phyloP scores from a whole-genome alignment of 1,140 invertebrate genomes.

The Heliconius nattereri region DNA sequence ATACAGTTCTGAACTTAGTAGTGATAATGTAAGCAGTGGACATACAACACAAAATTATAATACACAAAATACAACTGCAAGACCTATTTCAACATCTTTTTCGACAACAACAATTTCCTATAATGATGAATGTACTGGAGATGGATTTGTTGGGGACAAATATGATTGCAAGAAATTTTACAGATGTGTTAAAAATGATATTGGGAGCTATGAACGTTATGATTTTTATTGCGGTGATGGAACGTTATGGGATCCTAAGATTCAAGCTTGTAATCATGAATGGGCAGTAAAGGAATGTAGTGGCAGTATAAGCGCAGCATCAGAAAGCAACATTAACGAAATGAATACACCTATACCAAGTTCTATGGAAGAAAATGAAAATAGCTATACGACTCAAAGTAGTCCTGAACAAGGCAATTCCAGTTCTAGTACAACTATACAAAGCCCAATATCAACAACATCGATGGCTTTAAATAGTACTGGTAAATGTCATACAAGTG shows the following conservation, averaged over 20 bases:
- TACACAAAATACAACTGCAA: conserved; percentile 29
- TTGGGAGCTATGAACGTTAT: conserved; percentile 82
- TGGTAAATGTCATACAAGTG: conserved; percentile 78
- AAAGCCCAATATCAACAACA: conserved; percentile 29
- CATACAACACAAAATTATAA: conserved; percentile 35
- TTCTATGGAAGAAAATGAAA: conserved; percentile 25
- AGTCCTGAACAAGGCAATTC: not conserved
- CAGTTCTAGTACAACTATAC: conserved; percentile 7
- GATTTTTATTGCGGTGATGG: conserved; percentile 85
- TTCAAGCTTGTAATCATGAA: conserved; percentile 84
- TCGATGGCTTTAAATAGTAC: not conserved
- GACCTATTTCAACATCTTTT: conserved; percentile 36
- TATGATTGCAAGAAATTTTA: conserved; percentile 86
- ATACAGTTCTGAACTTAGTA: not conserved
- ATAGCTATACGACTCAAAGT: not conserved
- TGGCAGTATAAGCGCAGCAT: conserved; percentile 12
- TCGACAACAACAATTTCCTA: conserved; percentile 21
- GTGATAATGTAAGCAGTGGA: conserved; percentile 30
- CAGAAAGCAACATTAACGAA: conserved; percentile 16
- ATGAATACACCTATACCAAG: conserved; percentile 14
- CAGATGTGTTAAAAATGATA: conserved; percentile 84
- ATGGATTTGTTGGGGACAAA: conserved; percentile 82
- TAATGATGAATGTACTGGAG: conserved; percentile 64
- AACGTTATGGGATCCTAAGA: conserved; percentile 84
- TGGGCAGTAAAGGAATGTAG: conserved; percentile 79